phyloP scores from a whole-genome alignment of 2,888 invertebrate species.

The Phrixothrix hirtus region DNA sequence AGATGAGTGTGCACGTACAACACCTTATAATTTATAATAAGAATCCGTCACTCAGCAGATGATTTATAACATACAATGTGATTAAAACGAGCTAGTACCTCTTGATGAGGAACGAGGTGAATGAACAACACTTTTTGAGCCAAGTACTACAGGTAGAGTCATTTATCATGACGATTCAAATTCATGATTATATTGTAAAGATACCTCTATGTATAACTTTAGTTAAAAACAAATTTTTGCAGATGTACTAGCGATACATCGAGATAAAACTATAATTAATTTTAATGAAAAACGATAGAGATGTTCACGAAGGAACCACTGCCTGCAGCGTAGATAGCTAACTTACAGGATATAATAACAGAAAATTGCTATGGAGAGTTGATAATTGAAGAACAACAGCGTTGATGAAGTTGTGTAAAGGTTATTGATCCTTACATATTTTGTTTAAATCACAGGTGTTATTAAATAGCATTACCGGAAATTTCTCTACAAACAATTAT shows the following conservation, averaged over 20 bases:
- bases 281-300: not conserved
- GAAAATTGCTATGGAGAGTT: not conserved
- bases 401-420: conserved; percentile 27
- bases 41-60: conserved; percentile 37
- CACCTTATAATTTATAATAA: conserved; percentile 29
- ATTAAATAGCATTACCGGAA: too few species aligned
- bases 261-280: not conserved
- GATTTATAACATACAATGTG: conserved; percentile 35
- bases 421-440: conserved; percentile 27
- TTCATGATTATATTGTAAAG: not conserved
- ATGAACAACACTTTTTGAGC: conserved; percentile 20
- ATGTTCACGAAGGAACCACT: not conserved
- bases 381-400: not conserved
- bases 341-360: not conserved
- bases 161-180: conserved; percentile 15
- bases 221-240: not conserved
- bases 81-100: conserved; percentile 38
- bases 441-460: too few species aligned
- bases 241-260: not conserved
- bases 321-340: not conserved
- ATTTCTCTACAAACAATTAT: too few species aligned
- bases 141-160: conserved; percentile 8
- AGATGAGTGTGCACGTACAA: conserved; percentile 10
- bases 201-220: not conserved
- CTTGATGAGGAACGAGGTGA: conserved; percentile 16